Conservation (phyloP, 2,797 vertebrate species). For the Esox masquinongy region DNA sequence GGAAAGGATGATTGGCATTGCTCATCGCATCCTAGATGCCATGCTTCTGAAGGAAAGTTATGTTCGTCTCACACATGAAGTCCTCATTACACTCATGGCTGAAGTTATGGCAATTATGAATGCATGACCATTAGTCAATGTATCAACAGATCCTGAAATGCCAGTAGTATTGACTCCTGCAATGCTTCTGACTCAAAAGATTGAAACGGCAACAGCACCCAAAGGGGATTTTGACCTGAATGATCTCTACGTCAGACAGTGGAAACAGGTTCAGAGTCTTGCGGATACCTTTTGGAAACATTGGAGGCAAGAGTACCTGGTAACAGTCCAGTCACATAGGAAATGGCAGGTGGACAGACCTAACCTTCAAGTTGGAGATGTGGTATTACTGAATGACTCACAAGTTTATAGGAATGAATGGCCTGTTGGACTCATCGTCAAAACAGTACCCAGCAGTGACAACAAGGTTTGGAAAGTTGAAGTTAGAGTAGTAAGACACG, state of each 20-base stretch:
- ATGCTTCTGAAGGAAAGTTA: too few relatives aligned
- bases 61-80: too few relatives aligned
- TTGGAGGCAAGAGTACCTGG: conserved; percentile 9
- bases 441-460: not conserved
- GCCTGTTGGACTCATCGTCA: conserved; percentile 9
- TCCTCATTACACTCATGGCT: too few relatives aligned
- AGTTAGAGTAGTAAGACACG: not conserved
- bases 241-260: not conserved
- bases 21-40: too few relatives aligned
- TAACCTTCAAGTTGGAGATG: conserved; percentile 4
- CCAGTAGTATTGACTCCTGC: too few relatives aligned
- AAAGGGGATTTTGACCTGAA: too few relatives aligned
- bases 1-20: too few relatives aligned
- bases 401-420: conserved; percentile 5
- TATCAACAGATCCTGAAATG: too few relatives aligned
- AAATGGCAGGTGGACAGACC: not conserved
- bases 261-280: conserved; percentile 13
- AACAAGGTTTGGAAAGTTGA: conserved; percentile 7
- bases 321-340: not conserved
- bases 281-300: conserved; percentile 8
- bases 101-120: too few relatives aligned
- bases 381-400: conserved; percentile 5
- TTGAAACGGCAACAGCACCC: too few relatives aligned
- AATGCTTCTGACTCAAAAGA: too few relatives aligned
- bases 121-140: too few relatives aligned